phyloP scores from a whole-genome alignment of 2,113 vertebrate genomes.

The Callopanchax toddi region DNA sequence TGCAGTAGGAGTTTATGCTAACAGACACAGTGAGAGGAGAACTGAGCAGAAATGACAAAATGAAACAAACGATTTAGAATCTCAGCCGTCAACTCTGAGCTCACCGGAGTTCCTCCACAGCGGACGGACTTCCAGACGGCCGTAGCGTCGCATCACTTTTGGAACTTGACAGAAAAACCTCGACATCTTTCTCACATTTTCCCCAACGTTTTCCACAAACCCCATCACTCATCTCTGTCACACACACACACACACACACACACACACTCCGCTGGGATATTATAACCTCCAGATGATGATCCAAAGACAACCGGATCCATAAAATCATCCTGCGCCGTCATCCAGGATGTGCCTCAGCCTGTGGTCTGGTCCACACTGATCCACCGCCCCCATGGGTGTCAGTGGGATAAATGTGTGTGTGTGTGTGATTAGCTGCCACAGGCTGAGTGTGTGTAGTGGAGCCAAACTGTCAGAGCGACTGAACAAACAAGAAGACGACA shows the following conservation, averaged over 20 bases:
- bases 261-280: background rate
- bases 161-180: slow-evolving; percentile 70
- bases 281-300: slow-evolving; percentile 2
- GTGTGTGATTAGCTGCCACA: too few relatives aligned
- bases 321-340: slow-evolving; percentile 17
- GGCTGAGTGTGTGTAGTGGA: slow-evolving; percentile 48
- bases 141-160: slow-evolving; percentile 62
- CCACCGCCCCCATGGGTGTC: slow-evolving; percentile 3
- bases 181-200: slow-evolving; percentile 66
- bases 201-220: slow-evolving; percentile 61
- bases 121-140: slow-evolving; percentile 67
- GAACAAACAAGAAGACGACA: slow-evolving; percentile 61
- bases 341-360: slow-evolving; percentile 4
- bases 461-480: slow-evolving; percentile 63
- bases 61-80: too few relatives aligned
- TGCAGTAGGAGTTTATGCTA: too few relatives aligned
- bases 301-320: background rate
- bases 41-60: too few relatives aligned
- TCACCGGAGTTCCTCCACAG: slow-evolving; percentile 76
- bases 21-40: too few relatives aligned
- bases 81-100: slow-evolving; percentile 34
- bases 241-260: slow-evolving; percentile 1
- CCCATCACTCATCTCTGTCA: slow-evolving; percentile 62
- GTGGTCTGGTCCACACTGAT: slow-evolving; percentile 9
- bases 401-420: too few relatives aligned